Evolutionary conservation across 2,113 vertebrate species (phyloP), one percentile per base, ranked within the genome.

Genomic region (Siniperca knerii): DNA sequence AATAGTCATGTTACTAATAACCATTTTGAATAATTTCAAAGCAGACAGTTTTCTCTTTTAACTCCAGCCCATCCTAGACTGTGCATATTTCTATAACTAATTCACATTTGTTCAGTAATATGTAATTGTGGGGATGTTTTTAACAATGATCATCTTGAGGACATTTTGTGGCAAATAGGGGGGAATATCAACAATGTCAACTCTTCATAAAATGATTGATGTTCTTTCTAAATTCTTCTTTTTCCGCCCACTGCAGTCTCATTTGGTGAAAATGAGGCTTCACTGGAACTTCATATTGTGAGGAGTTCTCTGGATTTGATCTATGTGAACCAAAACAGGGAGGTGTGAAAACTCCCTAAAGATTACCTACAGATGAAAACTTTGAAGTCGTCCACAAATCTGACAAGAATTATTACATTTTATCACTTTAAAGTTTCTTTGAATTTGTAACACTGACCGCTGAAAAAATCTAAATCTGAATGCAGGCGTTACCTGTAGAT

Each of bases 231-330:
- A 18, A 52, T 70, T 76, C 35, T 3, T 35, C 9, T 35, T 54
- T 58, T 79, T 42, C 46, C 60, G 4, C n/a, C 70, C 42, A 71
- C 65, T 40, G 12, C 13, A 16, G 52, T 21, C 66, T 60, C 13
- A 67, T 79, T 65, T 44, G 60, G 13, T 20, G 5, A 75, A 60
- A 80, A 58, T 13, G 6, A 73, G 29, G 13, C 68, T 67, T 69
- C 55, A 54, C 48, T 18, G 16, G 48, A 85, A 58, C n/a, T 55
- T 50, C 3, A 12, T 18, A 15, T 0, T 2, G 1, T 15, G 44
- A 40, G 6, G 37, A 13, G 8, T 44, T 76, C 50, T 66, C 21
- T 55, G 10, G 11, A 70, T 37, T 72, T 33, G 7, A 84, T 75
- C 8, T 42, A 70, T 8, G 18, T 35, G n/a, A 46, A 57, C 48